phyloP scores from a whole-genome alignment of 2,113 vertebrate genomes.

The Otocyon megalotis region DNA sequence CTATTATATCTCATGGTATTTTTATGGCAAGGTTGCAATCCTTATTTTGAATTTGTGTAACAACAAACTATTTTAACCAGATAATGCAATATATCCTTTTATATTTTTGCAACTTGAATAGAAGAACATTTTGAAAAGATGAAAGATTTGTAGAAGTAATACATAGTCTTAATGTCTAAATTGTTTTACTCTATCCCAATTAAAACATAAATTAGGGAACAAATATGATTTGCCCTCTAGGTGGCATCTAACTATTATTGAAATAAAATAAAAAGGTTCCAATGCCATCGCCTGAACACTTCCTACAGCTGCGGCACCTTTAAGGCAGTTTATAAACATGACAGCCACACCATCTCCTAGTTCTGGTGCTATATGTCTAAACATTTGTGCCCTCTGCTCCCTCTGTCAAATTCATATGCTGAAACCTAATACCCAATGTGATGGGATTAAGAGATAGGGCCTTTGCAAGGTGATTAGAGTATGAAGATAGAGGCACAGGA shows the following conservation, averaged over 20 bases:
- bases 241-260: constrained; percentile 41
- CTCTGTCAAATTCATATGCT: not conserved
- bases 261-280: constrained; percentile 16
- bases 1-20: not conserved
- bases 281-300: not conserved
- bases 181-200: not conserved
- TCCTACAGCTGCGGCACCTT: not conserved
- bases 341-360: not conserved
- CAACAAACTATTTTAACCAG: not conserved
- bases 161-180: not conserved
- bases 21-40: not conserved
- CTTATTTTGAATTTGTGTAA: not conserved
- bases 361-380: not conserved
- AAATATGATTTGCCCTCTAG: constrained; percentile 37
- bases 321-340: not conserved
- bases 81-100: not conserved
- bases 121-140: not conserved
- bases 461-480: not conserved
- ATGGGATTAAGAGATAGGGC: not conserved
- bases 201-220: constrained; percentile 4
- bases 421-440: not conserved
- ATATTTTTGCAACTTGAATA: not conserved
- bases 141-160: not conserved
- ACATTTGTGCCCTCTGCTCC: not conserved
- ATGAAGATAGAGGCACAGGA: not conserved